Base-by-base conservation (phyloP, 23 tunicate genomes). In the Trididemnum nubilum region DNA sequence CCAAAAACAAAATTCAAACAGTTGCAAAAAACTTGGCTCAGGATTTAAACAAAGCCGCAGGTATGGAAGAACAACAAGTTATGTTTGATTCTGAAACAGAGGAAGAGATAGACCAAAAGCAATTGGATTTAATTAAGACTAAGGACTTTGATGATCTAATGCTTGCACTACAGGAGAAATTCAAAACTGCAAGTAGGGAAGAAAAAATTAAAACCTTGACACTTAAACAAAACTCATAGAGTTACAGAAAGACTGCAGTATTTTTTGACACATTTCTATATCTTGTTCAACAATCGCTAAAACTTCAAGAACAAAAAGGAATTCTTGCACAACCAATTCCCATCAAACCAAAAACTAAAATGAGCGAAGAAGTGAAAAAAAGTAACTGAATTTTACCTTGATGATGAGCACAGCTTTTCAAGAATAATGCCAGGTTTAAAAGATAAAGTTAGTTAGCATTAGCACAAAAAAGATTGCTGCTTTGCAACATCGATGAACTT, bases 341-440 rank as follows among this genome's bases (percentile, higher is more conserved):
- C 9, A 34, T 73, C 37, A 12, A 9, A 22, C 21, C 29, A 5
- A 73, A 39, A 73, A 2, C 12, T 58, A 21, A 38, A 38, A 2
- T 73, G 3, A 21, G 35, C 2, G 78, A 73, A 21, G 58, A 38
- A 73, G 19, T 33, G 9, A 69, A 37, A 73, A 19, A 73, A 38
- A 22, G 31, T 12, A 73, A 22, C 37, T 73, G 58, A 37, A 2
- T 39, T 73, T 37, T 37, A 36, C 24, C 58, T 73, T 73, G 57
- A 38, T 38, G 58, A 73, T 15, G 28, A 73, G 9, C 27, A 26
- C 30, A 9, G 25, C 26, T 73, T 73, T 73, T 9, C 28, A 19
- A 23, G 78, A 73, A 36, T 36, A 25, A 73, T 73, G 78, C 78
- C 78, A 73, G 78, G 78, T 15, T 58, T 36, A 73, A 73, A 73